These are phyloP conservation scores for Anthopleura xanthogrammica DNA, from an alignment of 92 coral and sea anemone species.

Conservation along the genomic window DNA sequence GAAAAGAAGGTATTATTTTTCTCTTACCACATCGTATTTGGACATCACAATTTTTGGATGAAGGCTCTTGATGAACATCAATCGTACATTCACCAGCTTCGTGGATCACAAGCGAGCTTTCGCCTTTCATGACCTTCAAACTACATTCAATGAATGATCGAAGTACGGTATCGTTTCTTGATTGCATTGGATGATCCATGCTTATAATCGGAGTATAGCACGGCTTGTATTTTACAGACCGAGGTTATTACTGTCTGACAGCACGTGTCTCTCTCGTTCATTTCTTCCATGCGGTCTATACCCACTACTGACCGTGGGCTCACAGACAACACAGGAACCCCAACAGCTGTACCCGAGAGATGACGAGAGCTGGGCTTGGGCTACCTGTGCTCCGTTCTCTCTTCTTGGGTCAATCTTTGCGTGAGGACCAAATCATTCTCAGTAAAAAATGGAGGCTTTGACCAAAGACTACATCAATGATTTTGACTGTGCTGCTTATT, in stretches of 20 bases:
- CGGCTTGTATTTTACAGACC: neutral
- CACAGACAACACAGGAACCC: conserved; percentile 10
- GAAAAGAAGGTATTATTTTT: neutral
- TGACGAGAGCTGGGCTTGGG: too few species aligned
- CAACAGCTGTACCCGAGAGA: neutral
- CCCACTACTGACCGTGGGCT: conserved; percentile 18
- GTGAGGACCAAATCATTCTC: too few species aligned
- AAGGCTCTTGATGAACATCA: conserved; percentile 56
- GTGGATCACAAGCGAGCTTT: conserved; percentile 54
- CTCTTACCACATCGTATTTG: conserved; percentile 63
- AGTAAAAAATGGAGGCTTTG: too few species aligned
- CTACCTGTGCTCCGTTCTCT: too few species aligned
- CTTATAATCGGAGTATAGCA: neutral
- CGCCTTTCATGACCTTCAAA: conserved; percentile 71
- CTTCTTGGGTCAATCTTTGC: too few species aligned
- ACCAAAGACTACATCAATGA: too few species aligned
- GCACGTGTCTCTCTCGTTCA: conserved; percentile 24
- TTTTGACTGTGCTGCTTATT: too few species aligned
- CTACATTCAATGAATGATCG: conserved; percentile 73
- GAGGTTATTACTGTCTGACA: neutral
- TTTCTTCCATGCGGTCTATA: conserved; percentile 22
- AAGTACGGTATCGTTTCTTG: conserved; percentile 38
- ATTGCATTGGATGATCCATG: conserved; percentile 83
- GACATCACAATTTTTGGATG: conserved; percentile 51
- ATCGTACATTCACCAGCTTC: conserved; percentile 65